Base-by-base conservation (phyloP, 2,888 invertebrate species). In the Spatulosminthurus flaviceps region DNA sequence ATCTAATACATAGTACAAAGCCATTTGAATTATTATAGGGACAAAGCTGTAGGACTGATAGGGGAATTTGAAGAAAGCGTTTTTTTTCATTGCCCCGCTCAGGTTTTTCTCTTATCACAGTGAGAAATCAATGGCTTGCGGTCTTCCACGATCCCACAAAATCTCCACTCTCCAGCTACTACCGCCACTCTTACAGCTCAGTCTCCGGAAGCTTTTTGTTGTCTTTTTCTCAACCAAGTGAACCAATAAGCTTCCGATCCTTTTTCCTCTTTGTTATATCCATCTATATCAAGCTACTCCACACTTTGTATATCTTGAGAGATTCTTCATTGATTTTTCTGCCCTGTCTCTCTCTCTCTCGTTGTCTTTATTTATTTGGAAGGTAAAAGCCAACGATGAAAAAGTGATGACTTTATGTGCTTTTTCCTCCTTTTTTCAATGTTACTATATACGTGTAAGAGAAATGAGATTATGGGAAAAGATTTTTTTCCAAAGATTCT, bases 131-230 rank as follows among this genome's bases (percentile, higher is more conserved):
- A 70, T 77, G 79, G 81, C 79, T 81, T 80, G 80, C 79, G 79
- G 79, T 80, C 79, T 80, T 82, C 75, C 80, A 74, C 64, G 77
- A 79, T 79, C 80, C 79, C 79, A 75, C 80, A 80, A 79, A 66
- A 26, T 64, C 64, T 64, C 64, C 64, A 2, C 64, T 64, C 16
- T 64, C 24, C 26, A 24, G 4, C 64, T n/a, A 22, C 7, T 9
- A 9, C 24, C 26, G 5, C 24, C 64, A 24, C 64, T 64, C 64
- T n/a, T n/a, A n/a, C n/a, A n/a, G n/a, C 64, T 26, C 24, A 64
- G 24, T 64, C 26, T 66, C 66, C 75, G 75, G 66, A 76, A 76
- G 75, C 75, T 66, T 76, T 66, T 22, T 73, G 51, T 73, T 66
- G 26, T 76, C 66, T 76, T 76, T 66, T 76, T 76, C 41, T 41